A percentile compares a stretch with the other conserved stretches of the same genome.
phyloP scores from a whole-genome alignment of 2,888 invertebrate genomes.

The Pollenia griseotomentosa region DNA sequence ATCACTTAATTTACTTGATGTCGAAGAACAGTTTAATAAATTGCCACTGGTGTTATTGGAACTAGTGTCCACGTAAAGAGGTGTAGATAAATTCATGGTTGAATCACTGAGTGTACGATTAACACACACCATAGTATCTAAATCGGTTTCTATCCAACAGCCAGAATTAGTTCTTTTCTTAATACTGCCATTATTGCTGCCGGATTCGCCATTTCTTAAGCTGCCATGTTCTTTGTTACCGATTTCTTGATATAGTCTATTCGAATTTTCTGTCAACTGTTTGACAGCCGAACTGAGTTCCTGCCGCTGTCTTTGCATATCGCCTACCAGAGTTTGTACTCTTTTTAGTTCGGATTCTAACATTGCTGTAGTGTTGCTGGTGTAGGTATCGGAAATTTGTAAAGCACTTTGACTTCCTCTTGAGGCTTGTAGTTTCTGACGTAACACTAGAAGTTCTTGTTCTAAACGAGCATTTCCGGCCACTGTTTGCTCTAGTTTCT shows the following conservation, averaged over 20 bases:
- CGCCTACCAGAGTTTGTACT: conserved; percentile 93
- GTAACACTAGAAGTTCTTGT: conserved; percentile 92
- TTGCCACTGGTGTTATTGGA: conserved; percentile 72
- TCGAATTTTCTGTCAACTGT: conserved; percentile 92
- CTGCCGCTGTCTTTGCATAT: conserved; percentile 93
- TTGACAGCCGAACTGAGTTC: conserved; percentile 94
- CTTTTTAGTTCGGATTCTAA: conserved; percentile 92
- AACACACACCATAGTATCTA: conserved; percentile 91
- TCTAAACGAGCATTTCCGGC: conserved; percentile 95
- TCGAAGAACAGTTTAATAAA: conserved; percentile 75
- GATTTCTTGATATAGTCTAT: conserved; percentile 88
- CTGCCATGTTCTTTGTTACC: conserved; percentile 83
- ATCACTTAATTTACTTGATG: conserved; percentile 80
- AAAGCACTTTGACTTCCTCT: conserved; percentile 84
- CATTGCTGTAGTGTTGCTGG: conserved; percentile 87
- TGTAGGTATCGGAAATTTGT: conserved; percentile 84
- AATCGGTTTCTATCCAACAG: conserved; percentile 94
- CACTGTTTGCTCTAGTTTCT: conserved; percentile 96
- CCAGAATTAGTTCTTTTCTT: conserved; percentile 88
- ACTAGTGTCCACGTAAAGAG: conserved; percentile 89
- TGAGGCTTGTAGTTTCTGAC: conserved; percentile 92
- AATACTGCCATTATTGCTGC: conserved; percentile 62
- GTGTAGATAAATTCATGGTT: conserved; percentile 84
- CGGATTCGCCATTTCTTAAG: conserved; percentile 51
- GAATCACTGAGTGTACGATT: conserved; percentile 87